Percentiles rank a stretch among this genome's conserved stretches.
These are phyloP conservation scores for Myxocyprinus asiaticus DNA, from an alignment of 2,113 vertebrate genomes.

Conservation along the genomic window DNA sequence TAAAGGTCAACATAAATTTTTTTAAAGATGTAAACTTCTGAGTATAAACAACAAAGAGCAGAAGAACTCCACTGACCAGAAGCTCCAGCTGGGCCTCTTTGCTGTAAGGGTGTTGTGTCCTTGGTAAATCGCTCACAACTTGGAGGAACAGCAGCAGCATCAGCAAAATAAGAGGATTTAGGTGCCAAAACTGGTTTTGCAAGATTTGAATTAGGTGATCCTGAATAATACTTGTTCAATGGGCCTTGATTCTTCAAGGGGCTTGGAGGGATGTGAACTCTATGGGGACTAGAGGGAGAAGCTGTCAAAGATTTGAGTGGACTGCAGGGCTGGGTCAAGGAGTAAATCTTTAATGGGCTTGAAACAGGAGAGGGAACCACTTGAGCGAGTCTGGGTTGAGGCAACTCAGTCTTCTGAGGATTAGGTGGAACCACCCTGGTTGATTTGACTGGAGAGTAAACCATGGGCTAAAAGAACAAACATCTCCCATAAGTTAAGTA, in stretches of 20 bases:
- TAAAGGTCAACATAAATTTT: constrained; percentile 4
- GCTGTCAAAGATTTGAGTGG: constrained; percentile 52
- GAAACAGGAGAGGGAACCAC: constrained; percentile 37
- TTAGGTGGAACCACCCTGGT: constrained; percentile 44
- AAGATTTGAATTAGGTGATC: constrained; percentile 50
- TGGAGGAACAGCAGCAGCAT: constrained; percentile 53
- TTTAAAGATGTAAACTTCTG: not conserved
- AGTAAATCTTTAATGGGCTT: constrained; percentile 49
- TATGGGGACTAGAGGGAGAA: constrained; percentile 32
- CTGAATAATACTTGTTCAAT: constrained; percentile 27
- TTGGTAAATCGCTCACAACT: constrained; percentile 67
- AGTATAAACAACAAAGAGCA: not conserved
- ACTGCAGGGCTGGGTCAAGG: constrained; percentile 50
- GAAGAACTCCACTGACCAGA: constrained; percentile 70
- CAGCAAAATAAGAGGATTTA: constrained; percentile 52
- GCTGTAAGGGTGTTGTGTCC: constrained; percentile 71
- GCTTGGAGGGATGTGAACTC: constrained; percentile 46
- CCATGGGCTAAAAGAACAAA: constrained; percentile 40
- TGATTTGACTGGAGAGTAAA: constrained; percentile 58
- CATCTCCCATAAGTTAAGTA: not conserved
- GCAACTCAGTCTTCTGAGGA: constrained; percentile 64
- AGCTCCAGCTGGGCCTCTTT: constrained; percentile 70
- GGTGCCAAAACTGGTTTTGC: constrained; percentile 57
- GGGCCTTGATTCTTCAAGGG: constrained; percentile 49
- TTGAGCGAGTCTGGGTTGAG: constrained; percentile 40